Evolutionary conservation across 2,888 invertebrate species (phyloP).

Genomic region (Cheilosia urbana): DNA sequence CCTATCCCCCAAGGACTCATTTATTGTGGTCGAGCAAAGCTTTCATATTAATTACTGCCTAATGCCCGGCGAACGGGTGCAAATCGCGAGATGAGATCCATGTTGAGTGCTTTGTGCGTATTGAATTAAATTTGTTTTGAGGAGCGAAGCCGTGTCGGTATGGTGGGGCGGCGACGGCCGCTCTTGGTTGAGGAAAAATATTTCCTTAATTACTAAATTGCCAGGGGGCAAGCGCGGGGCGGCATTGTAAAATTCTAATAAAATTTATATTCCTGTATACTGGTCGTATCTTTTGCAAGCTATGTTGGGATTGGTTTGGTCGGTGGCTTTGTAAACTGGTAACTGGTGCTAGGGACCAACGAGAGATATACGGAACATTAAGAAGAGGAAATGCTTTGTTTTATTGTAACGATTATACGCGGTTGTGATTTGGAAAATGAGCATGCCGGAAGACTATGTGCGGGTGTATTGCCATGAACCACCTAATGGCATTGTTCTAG

Average conservation of each 20-base stretch:
- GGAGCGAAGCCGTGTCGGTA: background rate
- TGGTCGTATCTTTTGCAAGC: constrained; percentile 31
- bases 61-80: constrained; percentile 66
- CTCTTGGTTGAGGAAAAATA: constrained; percentile 54
- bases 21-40: constrained; percentile 69
- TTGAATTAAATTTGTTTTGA: constrained; percentile 61
- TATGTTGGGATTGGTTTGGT: constrained; percentile 3
- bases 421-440: constrained; percentile 50
- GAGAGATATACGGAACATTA: constrained; percentile 22
- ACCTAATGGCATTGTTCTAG: constrained; percentile 5
- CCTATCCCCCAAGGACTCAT: constrained; percentile 66
- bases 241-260: constrained; percentile 56
- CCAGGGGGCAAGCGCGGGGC: constrained; percentile 14
- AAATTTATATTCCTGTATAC: constrained; percentile 45
- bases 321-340: background rate
- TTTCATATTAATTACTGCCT: constrained; percentile 73
- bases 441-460: background rate
- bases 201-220: constrained; percentile 68
- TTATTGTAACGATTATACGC: constrained; percentile 53
- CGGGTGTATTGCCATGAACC: constrained; percentile 15
- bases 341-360: background rate
- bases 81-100: constrained; percentile 30
- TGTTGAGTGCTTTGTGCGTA: constrained; percentile 50
- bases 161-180: constrained; percentile 2
- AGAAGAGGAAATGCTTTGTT: constrained; percentile 34